Evolutionary conservation across 2,113 vertebrate genomes (phyloP).

Genomic region (Bufo bufo): DNA sequence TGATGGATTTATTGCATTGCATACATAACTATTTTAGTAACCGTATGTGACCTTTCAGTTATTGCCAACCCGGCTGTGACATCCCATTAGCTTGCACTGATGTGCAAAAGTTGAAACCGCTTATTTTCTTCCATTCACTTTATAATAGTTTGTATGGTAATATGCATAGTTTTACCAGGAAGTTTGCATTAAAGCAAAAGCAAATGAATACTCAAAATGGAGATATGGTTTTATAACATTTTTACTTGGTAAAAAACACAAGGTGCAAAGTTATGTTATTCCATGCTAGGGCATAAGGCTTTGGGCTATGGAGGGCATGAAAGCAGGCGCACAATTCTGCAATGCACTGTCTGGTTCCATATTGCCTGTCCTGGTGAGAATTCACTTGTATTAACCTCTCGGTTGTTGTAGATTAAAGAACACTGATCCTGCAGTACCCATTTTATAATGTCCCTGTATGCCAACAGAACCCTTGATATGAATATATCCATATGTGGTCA

Average conservation of each 20-base stretch:
- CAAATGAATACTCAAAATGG: background rate
- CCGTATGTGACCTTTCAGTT: background rate
- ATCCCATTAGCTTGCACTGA: background rate
- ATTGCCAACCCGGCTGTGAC: background rate
- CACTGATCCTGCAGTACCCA: background rate
- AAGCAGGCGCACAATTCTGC: background rate
- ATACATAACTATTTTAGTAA: background rate
- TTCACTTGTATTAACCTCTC: constrained; percentile 6
- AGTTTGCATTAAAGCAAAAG: background rate
- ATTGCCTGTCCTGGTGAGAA: background rate
- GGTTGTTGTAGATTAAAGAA: background rate
- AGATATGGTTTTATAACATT: background rate
- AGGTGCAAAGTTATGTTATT: background rate
- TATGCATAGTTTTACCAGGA: background rate
- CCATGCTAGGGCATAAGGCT: background rate
- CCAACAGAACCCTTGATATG: background rate
- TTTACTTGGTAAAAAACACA: background rate
- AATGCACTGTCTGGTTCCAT: background rate
- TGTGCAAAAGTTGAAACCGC: background rate
- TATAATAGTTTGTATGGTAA: background rate
- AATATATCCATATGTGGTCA: background rate
- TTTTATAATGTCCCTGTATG: constrained; percentile 15
- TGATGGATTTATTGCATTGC: background rate
- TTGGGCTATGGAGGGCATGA: background rate
- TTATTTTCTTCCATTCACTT: background rate